Evolutionary conservation across 2,113 vertebrate genomes (phyloP).

Genomic region (Sitta europaea): DNA sequence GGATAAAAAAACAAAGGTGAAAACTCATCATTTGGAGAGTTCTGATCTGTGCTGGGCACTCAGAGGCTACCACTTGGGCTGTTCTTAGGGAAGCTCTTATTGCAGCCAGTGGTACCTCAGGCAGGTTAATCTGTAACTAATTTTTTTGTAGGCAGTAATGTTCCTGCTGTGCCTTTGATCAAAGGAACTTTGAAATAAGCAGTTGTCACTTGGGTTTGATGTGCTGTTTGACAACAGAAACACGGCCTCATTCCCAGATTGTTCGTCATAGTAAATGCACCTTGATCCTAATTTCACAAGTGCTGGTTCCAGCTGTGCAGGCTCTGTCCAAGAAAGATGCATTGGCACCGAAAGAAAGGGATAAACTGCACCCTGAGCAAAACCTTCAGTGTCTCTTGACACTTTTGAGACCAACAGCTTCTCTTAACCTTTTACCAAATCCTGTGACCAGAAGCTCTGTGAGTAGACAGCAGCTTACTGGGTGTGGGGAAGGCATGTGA

Average conservation of each 20-base stretch:
- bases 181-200: not conserved
- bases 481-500: not conserved
- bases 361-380: not conserved
- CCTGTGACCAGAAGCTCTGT: not conserved
- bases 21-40: rapidly evolving
- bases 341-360: not conserved
- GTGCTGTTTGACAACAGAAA: not conserved
- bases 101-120: rapidly evolving
- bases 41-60: not conserved
- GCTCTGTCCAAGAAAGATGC: not conserved
- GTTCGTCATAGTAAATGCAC: not conserved
- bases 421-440: not conserved
- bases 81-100: not conserved
- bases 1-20: not conserved
- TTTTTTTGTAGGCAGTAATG: not conserved
- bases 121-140: not conserved
- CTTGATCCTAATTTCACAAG: not conserved
- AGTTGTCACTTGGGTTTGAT: not conserved
- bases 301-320: not conserved
- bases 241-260: not conserved
- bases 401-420: not conserved
- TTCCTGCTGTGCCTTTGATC: not conserved
- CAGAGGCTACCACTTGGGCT: rapidly evolving
- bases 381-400: not conserved
- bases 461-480: not conserved